These are phyloP conservation scores for Telmatochromis sp. DNA, from an alignment of 2,113 vertebrate species.

Conservation along the genomic window DNA sequence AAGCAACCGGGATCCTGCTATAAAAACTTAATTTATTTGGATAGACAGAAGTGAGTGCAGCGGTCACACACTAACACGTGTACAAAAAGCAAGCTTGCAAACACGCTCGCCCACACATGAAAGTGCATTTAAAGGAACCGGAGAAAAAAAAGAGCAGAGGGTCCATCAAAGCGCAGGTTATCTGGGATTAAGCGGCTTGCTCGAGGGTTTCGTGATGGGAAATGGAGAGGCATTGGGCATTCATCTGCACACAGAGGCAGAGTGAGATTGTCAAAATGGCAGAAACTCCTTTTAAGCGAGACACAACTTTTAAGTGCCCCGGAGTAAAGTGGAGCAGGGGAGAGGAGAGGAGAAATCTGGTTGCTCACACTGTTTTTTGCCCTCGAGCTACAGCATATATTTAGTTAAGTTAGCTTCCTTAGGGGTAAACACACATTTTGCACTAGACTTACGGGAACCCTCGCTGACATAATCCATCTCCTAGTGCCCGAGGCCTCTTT, in stretches of 20 bases:
- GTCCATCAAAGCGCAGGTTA: not conserved
- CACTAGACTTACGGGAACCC: not conserved
- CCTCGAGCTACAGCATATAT: slow-evolving; percentile 25
- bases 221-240: not conserved
- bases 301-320: not conserved
- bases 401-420: slow-evolving; percentile 6
- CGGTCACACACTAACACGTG: not conserved
- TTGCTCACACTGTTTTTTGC: not conserved
- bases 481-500: not conserved
- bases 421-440: not conserved
- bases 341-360: not conserved
- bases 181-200: not conserved
- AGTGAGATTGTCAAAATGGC: not conserved
- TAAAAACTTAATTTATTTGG: slow-evolving; percentile 43
- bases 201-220: not conserved
- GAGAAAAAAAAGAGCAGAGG: accelerated
- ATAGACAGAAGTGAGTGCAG: not conserved
- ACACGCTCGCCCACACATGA: not conserved
- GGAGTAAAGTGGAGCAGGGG: not conserved
- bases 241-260: not conserved
- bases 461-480: not conserved
- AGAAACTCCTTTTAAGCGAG: not conserved
- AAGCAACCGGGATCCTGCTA: slow-evolving; percentile 45
- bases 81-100: not conserved
- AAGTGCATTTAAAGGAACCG: not conserved